A percentile compares a stretch with the other conserved stretches of the same genome.
These are phyloP conservation scores for Macroramphosus scolopax DNA, from an alignment of 2,797 vertebrate genomes.

Conservation along the genomic window DNA sequence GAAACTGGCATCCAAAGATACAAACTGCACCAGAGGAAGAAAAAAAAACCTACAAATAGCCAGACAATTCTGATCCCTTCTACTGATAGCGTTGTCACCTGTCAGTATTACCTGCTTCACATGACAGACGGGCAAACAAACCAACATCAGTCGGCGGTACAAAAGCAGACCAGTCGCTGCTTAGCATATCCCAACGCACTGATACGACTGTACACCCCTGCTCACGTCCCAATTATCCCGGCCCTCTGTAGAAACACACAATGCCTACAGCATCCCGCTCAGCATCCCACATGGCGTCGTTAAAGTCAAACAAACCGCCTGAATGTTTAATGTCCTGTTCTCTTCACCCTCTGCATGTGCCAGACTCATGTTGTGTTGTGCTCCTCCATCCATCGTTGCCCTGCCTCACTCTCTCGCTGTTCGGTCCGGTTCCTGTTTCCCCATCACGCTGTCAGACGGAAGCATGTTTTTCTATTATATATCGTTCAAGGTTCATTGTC, in stretches of 20 bases:
- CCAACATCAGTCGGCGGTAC: conserved; percentile 18
- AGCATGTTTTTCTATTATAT: conserved; percentile 42
- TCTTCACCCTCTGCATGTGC: conserved; percentile 38
- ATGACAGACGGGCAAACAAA: conserved; percentile 35
- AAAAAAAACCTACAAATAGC: conserved; percentile 16
- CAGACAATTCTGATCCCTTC: conserved; percentile 15
- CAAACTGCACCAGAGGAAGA: conserved; percentile 6
- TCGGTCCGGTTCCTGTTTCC: conserved; percentile 27
- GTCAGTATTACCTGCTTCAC: conserved; percentile 33
- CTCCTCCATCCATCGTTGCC: conserved; percentile 23
- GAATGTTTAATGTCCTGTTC: conserved; percentile 62
- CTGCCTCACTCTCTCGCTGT: conserved; percentile 27
- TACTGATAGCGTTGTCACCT: conserved; percentile 37
- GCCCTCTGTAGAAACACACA: conserved; percentile 58
- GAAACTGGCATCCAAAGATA: conserved; percentile 23
- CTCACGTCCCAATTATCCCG: conserved; percentile 66
- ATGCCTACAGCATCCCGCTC: conserved; percentile 58
- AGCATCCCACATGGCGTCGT: conserved; percentile 74
- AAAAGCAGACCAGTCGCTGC: conserved; percentile 32
- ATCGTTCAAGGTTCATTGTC: conserved; percentile 42
- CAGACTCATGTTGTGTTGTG: conserved; percentile 19
- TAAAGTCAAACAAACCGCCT: conserved; percentile 74
- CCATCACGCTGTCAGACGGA: conserved; percentile 25
- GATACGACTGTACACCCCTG: conserved; percentile 57
- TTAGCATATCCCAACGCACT: conserved; percentile 53